Evolutionary conservation across 2,113 vertebrate genomes (phyloP).

Genomic region (Cairina moschata): DNA sequence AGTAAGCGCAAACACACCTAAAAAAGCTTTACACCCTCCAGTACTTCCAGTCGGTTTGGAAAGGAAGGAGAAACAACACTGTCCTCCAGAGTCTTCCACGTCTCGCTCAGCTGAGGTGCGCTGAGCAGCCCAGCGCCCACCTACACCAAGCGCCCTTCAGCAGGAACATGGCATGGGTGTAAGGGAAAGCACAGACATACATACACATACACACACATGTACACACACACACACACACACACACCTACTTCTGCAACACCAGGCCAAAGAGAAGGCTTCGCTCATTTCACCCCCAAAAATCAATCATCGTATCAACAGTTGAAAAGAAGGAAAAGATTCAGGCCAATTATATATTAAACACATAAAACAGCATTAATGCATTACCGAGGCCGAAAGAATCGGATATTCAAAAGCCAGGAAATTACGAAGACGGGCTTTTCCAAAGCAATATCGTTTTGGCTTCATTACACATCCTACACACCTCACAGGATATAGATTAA

Average conservation of each 20-base stretch:
- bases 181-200: background rate
- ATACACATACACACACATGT: too few relatives aligned
- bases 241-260: background rate
- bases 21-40: background rate
- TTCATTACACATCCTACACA: conserved; percentile 4
- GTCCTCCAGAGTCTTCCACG: conserved; percentile 29
- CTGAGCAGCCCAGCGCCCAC: conserved; percentile 38
- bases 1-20: background rate
- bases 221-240: too few relatives aligned
- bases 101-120: background rate
- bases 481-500: conserved; percentile 24
- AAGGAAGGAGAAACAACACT: background rate
- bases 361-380: background rate
- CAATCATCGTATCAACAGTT: background rate
- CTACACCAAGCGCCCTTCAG: background rate
- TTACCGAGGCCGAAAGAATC: background rate
- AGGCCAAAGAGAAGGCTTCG: background rate
- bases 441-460: conserved; percentile 40
- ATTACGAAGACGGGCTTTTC: conserved; percentile 20
- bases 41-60: background rate
- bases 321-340: background rate
- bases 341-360: conserved; percentile 41
- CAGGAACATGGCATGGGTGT: background rate
- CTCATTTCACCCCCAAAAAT: background rate
- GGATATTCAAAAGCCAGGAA: conserved; percentile 46